Percentiles rank a stretch among this genome's conserved stretches.
These are phyloP conservation scores for Patella pellucida DNA, from an alignment of 2,888 invertebrate genomes.

Conservation along the genomic window DNA sequence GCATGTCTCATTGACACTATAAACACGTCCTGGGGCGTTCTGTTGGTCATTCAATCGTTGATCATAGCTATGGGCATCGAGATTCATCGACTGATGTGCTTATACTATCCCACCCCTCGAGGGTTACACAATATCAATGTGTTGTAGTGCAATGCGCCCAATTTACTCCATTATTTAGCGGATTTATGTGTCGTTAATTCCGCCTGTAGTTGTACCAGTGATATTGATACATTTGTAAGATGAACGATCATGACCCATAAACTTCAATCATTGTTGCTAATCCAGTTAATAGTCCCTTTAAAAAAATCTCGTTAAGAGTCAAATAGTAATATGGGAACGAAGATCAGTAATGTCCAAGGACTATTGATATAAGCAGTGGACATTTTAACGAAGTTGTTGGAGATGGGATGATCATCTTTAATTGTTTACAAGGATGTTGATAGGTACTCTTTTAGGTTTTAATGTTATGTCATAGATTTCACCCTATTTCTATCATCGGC, in stretches of 20 bases:
- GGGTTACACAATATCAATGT: slow-evolving; percentile 4
- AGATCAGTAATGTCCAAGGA: too few species aligned
- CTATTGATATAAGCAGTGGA: too few species aligned
- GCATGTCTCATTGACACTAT: slow-evolving; percentile 10
- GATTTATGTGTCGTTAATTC: not conserved
- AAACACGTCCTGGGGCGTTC: not conserved
- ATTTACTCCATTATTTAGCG: not conserved
- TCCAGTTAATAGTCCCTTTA: too few species aligned
- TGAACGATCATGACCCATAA: slow-evolving; percentile 6
- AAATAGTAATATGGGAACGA: too few species aligned
- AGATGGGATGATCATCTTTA: too few species aligned
- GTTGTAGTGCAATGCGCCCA: not conserved
- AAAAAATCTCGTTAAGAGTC: too few species aligned
- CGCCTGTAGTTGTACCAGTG: not conserved
- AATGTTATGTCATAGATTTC: too few species aligned
- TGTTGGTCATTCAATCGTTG: slow-evolving; percentile 3
- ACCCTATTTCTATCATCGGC: too few species aligned
- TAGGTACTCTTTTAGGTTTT: too few species aligned
- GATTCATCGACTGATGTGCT: not conserved
- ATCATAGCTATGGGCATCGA: not conserved
- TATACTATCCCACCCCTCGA: not conserved
- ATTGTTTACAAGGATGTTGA: too few species aligned
- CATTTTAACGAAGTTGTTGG: too few species aligned
- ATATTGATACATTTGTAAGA: slow-evolving; percentile 7
- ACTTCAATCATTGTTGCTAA: not conserved